Evolutionary conservation across 2,888 invertebrate genomes (phyloP).

Genomic region (Lepidochitona cinerea): DNA sequence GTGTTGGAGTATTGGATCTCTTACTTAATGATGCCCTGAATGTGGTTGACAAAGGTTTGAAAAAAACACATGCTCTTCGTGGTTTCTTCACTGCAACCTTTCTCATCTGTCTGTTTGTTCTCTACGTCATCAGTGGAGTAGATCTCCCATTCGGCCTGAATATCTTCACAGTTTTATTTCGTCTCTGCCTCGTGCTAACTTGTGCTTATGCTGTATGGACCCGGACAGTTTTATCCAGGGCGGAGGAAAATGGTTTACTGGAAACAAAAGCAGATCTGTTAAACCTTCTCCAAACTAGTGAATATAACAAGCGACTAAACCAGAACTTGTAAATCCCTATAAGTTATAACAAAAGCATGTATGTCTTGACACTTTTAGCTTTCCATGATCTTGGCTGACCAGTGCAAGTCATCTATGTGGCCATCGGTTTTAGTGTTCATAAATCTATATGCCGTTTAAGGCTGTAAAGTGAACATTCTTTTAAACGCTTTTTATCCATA

Average conservation of each 20-base stretch:
- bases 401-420: too few species aligned
- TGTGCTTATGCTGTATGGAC: constrained; percentile 50
- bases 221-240: constrained; percentile 45
- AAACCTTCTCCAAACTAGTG: constrained; percentile 22
- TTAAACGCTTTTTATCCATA: too few species aligned
- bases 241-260: constrained; percentile 49
- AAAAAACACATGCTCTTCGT: constrained; percentile 33
- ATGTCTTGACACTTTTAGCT: too few species aligned
- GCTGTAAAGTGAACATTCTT: too few species aligned
- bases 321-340: background rate
- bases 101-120: constrained; percentile 31
- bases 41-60: constrained; percentile 42
- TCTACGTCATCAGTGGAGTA: constrained; percentile 31
- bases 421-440: too few species aligned
- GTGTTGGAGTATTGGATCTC: constrained; percentile 7
- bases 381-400: too few species aligned
- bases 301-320: background rate
- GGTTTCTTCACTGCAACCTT: constrained; percentile 39
- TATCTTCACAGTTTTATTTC: constrained; percentile 32
- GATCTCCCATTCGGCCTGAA: background rate
- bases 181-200: constrained; percentile 37
- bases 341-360: too few species aligned
- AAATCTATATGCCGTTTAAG: too few species aligned
- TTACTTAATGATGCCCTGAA: constrained; percentile 37
- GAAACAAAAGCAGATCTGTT: constrained; percentile 44